These are phyloP conservation scores for Uria lomvia DNA, from an alignment of 2,113 vertebrate genomes.

Conservation along the genomic window DNA sequence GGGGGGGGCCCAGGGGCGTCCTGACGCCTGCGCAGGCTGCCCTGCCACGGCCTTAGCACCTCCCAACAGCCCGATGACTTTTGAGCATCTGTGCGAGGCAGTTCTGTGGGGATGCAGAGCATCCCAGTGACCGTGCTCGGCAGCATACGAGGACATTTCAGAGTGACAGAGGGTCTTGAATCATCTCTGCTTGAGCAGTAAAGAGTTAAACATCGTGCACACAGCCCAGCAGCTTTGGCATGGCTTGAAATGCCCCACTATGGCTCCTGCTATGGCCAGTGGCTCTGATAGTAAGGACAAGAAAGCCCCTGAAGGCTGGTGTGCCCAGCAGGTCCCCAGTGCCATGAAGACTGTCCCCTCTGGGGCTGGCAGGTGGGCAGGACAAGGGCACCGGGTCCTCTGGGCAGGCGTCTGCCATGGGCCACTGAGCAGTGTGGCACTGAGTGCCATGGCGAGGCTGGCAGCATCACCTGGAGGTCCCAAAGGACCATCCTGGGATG, in stretches of 20 bases:
- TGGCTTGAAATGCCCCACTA: neutral
- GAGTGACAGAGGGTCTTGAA: neutral
- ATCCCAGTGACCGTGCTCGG: neutral
- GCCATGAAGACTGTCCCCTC: neutral
- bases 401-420: neutral
- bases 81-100: accelerated
- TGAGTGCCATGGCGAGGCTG: neutral
- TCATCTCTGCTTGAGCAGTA: neutral
- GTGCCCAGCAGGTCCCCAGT: neutral
- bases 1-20: neutral
- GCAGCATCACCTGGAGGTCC: neutral
- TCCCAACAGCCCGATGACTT: neutral
- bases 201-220: neutral
- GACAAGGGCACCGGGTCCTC: neutral
- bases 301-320: neutral
- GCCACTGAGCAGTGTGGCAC: neutral
- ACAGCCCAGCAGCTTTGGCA: neutral
- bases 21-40: neutral
- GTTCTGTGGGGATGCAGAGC: accelerated
- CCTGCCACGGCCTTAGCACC: neutral
- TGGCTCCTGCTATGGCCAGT: neutral
- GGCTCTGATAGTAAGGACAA: neutral
- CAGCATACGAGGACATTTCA: accelerated
- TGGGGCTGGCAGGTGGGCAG: neutral
- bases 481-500: neutral